Evolutionary conservation across 2,113 vertebrate species (phyloP), one percentile per base, ranked within the genome.

Genomic region (Notechis scutatus): DNA sequence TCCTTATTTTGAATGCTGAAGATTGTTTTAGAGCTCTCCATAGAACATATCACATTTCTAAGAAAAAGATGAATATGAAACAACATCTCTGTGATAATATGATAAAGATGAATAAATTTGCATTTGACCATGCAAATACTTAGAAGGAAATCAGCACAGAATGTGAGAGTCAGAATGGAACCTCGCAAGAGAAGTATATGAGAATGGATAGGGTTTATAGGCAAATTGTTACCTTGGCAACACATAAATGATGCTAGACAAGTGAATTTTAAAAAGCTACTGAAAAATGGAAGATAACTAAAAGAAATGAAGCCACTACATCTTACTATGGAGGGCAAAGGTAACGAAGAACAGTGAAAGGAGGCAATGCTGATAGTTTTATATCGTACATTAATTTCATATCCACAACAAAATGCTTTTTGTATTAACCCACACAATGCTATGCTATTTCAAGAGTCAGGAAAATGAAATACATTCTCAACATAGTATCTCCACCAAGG

Each of bases 381-480:
- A 91, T 94, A 92, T 94, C 94, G 21, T 23, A 47, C 90, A 97
- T 97, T 97, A 97, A 96, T 95, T 97, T 96, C 92, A 86, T 90
- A 94, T 96, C 93, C 96, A 93, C 92, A 93, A 21, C 39, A 91
- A 91, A 81, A 87, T 69, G 92, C 91, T 96, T 88, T 85, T 85
- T 93, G 91, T 94, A 95, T 95, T 85, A 93, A 61, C 47, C 92
- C 89, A 59, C 69, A 74, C 64, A 1, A 0, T 91, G 90, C 91
- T 69, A 57, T 57, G 89, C 91, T 69, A 57, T 57, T 92, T 93
- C 88, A 87, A 88, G 93, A 90, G 87, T 89, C 93, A 94, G 29
- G 3, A 95, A 96, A 95, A 96, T 93, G 93, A 96, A 96, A 96
- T 90, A 93, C 39, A 81, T 50, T 91, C 55, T 91, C 39, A 23